phyloP scores from a whole-genome alignment of 2,888 invertebrate genomes.

The Heteropelma amictum region DNA sequence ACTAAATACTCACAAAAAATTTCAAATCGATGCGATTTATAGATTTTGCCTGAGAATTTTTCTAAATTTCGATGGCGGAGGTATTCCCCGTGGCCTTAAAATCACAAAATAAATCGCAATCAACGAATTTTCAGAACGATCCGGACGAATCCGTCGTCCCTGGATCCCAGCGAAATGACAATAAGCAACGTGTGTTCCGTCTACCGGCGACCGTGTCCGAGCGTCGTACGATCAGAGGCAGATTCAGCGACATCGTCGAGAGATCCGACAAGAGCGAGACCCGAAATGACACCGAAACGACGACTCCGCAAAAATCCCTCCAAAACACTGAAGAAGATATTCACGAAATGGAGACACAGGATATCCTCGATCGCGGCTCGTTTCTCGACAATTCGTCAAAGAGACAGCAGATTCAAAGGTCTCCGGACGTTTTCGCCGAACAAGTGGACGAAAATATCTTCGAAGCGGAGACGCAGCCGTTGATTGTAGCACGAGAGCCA shows the following conservation, averaged over 20 bases:
- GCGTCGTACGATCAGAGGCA: neutral
- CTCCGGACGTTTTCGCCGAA: neutral
- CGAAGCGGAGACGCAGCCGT: conserved; percentile 30
- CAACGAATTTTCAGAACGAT: neutral
- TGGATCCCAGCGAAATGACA: conserved; percentile 42
- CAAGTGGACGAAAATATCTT: conserved; percentile 12
- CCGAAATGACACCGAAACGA: too few species aligned
- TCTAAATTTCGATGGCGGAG: too few species aligned
- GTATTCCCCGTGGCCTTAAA: too few species aligned
- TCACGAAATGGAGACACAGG: conserved; percentile 60
- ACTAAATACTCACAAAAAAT: too few species aligned
- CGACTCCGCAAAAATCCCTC: too few species aligned
- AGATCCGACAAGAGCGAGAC: neutral
- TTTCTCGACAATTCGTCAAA: neutral
- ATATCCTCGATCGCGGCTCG: neutral
- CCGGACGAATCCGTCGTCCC: conserved; percentile 55
- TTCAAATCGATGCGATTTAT: too few species aligned
- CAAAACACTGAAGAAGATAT: conserved; percentile 30
- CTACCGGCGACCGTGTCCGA: conserved; percentile 28
- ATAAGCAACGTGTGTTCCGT: conserved; percentile 20
- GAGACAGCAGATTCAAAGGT: neutral
- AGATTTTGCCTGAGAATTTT: too few species aligned
- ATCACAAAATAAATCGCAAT: neutral
- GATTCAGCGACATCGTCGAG: neutral
- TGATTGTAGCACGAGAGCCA: neutral